Base-by-base conservation (phyloP, 2,113 vertebrate species). In the Ceyx margarethae region DNA sequence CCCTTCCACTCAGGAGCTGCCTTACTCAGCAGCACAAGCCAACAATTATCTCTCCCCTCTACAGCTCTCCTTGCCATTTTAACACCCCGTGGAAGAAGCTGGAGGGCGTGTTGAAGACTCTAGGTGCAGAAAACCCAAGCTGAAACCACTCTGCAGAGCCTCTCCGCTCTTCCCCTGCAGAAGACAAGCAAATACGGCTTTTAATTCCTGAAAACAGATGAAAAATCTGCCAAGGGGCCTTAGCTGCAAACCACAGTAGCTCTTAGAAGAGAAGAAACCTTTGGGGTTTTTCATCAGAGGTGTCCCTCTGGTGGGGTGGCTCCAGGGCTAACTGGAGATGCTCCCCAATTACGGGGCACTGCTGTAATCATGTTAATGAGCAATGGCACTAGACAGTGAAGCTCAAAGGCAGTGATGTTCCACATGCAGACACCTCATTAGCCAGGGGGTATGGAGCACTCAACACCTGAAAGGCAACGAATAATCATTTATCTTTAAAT, bases 401-500 rank as follows among this genome's bases (percentile, higher is more conserved):
- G 48, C 85, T 88, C 80, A 81, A 84, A 91, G 80, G 81, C 91
- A 86, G 85, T 78, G 7, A 88, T 77, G 2, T 81, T 81, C 60
- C 85, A 62, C 51, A 67, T 71, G 46, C 68, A 73, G 37, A 92
- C 85, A 91, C 77, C 85, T 87, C 91, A 89, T 94, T 94, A 89
- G 42, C 61, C 62, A 54, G 72, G 48, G 46, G 31, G 37, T 43
- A 69, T 74, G 43, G 81, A 92, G 85, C 43, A 86, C 53, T 83
- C 85, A 86, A 67, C 76, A 90, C 10, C 61, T 71, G 68, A 91
- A 94, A 91, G 62, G 50, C 71, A 79, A 46, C 58, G n/a, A 90
- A 64, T 69, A 95, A 82, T 94, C 89, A 91, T 91, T 95, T 90
- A 82, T 80, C 67, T 95, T 56, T 62, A 87, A 92, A 33, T 87